These are phyloP conservation scores for Acleris literana DNA, from an alignment of 2,888 invertebrate species.

Conservation along the genomic window DNA sequence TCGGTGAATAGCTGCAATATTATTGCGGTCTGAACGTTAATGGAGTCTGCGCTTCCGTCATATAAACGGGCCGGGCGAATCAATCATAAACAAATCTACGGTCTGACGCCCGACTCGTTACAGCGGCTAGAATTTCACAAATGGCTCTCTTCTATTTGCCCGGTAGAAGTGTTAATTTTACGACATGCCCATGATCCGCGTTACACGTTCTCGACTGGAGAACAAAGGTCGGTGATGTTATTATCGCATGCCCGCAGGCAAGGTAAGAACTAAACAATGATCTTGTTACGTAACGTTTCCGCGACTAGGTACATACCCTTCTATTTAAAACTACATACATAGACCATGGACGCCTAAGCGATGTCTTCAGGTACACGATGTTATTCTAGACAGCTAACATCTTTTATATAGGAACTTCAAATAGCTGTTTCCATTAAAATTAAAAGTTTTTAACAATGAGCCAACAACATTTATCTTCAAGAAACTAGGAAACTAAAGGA, in stretches of 20 bases:
- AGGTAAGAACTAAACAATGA: constrained; percentile 47
- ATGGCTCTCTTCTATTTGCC: neutral
- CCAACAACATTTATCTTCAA: constrained; percentile 20
- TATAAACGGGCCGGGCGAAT: constrained; percentile 51
- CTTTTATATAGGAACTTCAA: neutral
- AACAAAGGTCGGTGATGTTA: constrained; percentile 40
- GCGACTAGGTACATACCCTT: constrained; percentile 36
- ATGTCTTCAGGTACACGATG: neutral
- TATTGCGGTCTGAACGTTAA: constrained; percentile 40
- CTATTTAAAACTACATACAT: constrained; percentile 4
- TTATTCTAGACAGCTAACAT: neutral
- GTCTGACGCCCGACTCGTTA: constrained; percentile 27
- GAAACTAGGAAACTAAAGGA: constrained; percentile 15
- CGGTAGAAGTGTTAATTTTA: constrained; percentile 35
- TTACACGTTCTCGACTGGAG: constrained; percentile 29
- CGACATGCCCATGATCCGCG: constrained; percentile 35
- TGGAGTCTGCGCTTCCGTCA: constrained; percentile 47
- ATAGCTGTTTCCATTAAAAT: neutral
- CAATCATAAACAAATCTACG: constrained; percentile 51
- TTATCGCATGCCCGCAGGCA: constrained; percentile 40
- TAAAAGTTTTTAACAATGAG: constrained; percentile 15
- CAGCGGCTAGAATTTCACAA: neutral
- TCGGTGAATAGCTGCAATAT: constrained; percentile 38
- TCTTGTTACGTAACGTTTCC: constrained; percentile 45
- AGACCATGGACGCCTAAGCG: neutral